Conservation (phyloP, 1,140 invertebrate species). For the Adelges cooleyi region DNA sequence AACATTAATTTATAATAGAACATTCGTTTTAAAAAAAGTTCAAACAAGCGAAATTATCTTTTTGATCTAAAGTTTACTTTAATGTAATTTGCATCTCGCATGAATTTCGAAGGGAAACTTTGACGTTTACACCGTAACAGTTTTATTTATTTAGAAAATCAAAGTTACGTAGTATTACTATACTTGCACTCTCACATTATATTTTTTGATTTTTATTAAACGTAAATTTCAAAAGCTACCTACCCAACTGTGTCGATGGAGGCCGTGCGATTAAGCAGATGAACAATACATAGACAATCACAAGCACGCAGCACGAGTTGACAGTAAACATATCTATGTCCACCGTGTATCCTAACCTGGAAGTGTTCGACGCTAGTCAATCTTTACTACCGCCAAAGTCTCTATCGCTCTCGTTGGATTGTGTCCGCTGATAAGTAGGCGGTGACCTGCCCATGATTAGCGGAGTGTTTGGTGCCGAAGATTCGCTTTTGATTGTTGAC, state of each 20-base stretch:
- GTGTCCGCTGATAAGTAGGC: slow-evolving; percentile 71
- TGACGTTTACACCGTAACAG: too few relatives aligned
- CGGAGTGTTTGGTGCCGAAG: slow-evolving; percentile 47
- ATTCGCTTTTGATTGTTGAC: slow-evolving; percentile 39
- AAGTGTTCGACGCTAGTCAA: slow-evolving; percentile 27
- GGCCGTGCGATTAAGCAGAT: background rate
- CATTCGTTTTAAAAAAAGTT: too few relatives aligned
- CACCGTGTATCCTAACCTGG: slow-evolving; percentile 10
- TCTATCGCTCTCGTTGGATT: slow-evolving; percentile 62
- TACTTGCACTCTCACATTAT: too few relatives aligned
- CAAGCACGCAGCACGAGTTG: background rate
- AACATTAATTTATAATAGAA: too few relatives aligned
- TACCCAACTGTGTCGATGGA: background rate
- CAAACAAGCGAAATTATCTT: too few relatives aligned
- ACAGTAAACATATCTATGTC: background rate
- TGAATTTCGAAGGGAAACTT: too few relatives aligned
- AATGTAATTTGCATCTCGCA: too few relatives aligned
- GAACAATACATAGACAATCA: slow-evolving; percentile 5
- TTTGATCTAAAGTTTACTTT: too few relatives aligned
- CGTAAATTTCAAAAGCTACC: too few relatives aligned
- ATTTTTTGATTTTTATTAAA: too few relatives aligned
- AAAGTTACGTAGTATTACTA: too few relatives aligned
- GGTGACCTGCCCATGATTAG: slow-evolving; percentile 46
- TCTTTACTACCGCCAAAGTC: slow-evolving; percentile 34
- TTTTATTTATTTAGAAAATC: too few relatives aligned